These are phyloP conservation scores for Maconellicoccus hirsutus DNA, from an alignment of 1,140 invertebrate species.

Conservation along the genomic window DNA sequence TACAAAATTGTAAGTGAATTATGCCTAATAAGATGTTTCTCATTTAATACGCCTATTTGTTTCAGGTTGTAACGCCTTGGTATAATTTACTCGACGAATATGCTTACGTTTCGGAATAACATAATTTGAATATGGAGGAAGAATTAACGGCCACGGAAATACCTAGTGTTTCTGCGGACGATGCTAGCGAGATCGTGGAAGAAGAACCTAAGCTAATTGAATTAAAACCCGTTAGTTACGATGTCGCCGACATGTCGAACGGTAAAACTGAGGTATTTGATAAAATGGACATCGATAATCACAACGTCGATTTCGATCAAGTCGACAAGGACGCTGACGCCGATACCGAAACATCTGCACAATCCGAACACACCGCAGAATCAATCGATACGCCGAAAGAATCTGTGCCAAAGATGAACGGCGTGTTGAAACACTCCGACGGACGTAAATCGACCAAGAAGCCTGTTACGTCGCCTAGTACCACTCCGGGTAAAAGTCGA, in stretches of 20 bases:
- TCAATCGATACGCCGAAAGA: neutral
- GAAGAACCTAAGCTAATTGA: neutral
- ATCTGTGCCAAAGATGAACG: neutral
- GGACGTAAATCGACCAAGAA: neutral
- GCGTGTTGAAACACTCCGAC: neutral
- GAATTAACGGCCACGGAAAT: neutral
- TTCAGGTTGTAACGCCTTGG: neutral
- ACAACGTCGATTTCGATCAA: neutral
- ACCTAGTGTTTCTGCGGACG: neutral
- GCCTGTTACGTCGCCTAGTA: neutral
- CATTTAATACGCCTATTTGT: neutral
- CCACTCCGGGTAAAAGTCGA: neutral
- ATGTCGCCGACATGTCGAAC: neutral
- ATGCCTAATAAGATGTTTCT: too few species aligned
- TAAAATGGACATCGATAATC: slow-evolving; percentile 18
- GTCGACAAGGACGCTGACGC: neutral
- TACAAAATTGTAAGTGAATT: too few species aligned
- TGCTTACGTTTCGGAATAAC: neutral
- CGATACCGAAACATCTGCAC: neutral
- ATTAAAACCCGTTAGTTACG: neutral
- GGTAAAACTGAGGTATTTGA: neutral
- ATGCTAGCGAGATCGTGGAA: neutral
- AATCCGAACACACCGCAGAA: neutral
- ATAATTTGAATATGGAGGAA: neutral
- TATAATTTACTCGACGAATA: neutral